Evolutionary conservation across 2,888 invertebrate genomes (phyloP).

Genomic region (Meteorus colon): DNA sequence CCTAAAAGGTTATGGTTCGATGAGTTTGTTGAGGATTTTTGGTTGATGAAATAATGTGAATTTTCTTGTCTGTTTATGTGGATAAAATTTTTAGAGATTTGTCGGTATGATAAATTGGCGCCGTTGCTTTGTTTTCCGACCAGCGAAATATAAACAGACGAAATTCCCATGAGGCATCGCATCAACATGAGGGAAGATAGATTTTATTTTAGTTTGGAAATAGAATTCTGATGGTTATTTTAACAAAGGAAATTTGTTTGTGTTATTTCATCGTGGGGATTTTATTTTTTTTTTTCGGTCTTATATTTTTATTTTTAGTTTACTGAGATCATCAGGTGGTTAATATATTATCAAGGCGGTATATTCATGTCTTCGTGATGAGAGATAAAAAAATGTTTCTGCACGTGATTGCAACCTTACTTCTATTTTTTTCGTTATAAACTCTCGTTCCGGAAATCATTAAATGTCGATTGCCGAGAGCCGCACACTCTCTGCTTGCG

Average conservation of each 20-base stretch:
- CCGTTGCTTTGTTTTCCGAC: not conserved
- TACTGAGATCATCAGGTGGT: not conserved
- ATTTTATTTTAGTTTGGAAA: no score
- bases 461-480: constrained; percentile 22
- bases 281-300: not conserved
- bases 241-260: not conserved
- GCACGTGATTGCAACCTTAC: constrained; percentile 25
- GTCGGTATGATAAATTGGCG: constrained; percentile 22
- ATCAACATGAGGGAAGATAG: not conserved
- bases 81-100: constrained; percentile 14
- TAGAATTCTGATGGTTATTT: no score
- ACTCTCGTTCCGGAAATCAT: constrained; percentile 1
- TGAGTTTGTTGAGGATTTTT: constrained; percentile 1
- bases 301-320: not conserved
- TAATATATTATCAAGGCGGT: not conserved
- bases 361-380: not conserved
- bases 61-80: not conserved
- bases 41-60: constrained; percentile 15
- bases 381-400: not conserved
- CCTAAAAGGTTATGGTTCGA: constrained; percentile 10
- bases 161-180: constrained; percentile 16
- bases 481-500: not conserved
- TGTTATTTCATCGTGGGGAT: not conserved
- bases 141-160: not conserved
- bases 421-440: not conserved